Percentiles rank a stretch among this genome's conserved stretches.
These are phyloP conservation scores for Argyrosomus japonicus DNA, from an alignment of 2,113 vertebrate genomes.

Conservation along the genomic window DNA sequence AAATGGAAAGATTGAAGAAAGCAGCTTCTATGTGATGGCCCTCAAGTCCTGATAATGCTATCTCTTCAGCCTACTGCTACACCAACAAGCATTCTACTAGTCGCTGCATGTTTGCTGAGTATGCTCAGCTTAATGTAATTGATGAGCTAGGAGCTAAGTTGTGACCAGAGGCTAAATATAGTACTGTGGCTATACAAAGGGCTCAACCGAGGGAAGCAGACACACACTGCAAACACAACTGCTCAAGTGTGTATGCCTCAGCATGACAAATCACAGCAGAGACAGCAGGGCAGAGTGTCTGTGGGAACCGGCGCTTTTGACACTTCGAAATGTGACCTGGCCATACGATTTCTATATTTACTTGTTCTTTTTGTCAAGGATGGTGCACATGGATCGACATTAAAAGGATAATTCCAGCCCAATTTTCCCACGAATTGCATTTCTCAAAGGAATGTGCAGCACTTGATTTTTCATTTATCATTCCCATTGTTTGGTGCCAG, in stretches of 20 bases:
- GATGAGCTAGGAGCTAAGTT: conserved; percentile 29
- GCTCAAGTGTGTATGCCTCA: conserved; percentile 15
- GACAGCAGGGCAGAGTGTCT: conserved; percentile 39
- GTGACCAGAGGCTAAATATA: conserved; percentile 57
- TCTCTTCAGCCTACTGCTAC: conserved; percentile 1
- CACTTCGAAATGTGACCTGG: conserved; percentile 7
- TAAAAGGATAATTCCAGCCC: not conserved
- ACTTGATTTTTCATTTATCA: too few species aligned
- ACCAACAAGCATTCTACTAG: conserved; percentile 21
- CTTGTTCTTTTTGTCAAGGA: not conserved
- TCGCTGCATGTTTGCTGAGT: conserved; percentile 2
- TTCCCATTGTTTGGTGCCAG: not conserved
- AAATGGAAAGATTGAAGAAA: conserved; percentile 48
- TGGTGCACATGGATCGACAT: not conserved
- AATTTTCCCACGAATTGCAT: not conserved
- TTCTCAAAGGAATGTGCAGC: not conserved
- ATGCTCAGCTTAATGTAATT: conserved; percentile 27
- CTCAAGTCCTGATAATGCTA: conserved; percentile 26
- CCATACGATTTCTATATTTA: conserved; percentile 23
- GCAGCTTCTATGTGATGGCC: conserved; percentile 37
- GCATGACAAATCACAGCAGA: conserved; percentile 36
- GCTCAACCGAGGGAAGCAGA: not conserved
- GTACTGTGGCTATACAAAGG: conserved; percentile 30
- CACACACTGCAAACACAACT: conserved; percentile 31
- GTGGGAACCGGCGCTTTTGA: conserved; percentile 46